Percentiles rank a stretch among this genome's conserved stretches.
These are phyloP conservation scores for Dermochelys coriacea DNA, from an alignment of 2,797 vertebrate species.

Conservation along the genomic window DNA sequence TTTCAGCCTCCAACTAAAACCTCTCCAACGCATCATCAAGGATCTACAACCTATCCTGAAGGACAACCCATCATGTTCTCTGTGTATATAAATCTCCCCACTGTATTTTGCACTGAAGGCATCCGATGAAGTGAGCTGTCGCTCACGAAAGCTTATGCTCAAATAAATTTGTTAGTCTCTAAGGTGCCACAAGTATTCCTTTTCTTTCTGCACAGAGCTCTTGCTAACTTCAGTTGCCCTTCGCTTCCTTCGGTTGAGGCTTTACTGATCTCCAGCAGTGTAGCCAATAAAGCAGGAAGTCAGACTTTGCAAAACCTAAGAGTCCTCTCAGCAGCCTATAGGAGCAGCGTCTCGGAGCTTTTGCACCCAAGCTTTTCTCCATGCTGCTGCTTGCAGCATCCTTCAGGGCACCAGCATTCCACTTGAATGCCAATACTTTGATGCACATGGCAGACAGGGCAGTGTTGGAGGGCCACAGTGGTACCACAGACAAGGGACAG, in stretches of 20 bases:
- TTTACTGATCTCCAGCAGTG: neutral
- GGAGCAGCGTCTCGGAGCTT: neutral
- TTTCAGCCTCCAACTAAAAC: too few species aligned
- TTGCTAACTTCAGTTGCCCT: neutral
- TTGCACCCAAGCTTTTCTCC: neutral
- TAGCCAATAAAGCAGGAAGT: neutral
- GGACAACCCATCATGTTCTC: too few species aligned
- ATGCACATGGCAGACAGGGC: neutral
- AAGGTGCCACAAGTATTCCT: too few species aligned
- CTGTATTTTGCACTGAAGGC: too few species aligned
- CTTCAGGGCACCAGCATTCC: neutral
- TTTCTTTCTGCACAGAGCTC: neutral
- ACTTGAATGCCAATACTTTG: neutral
- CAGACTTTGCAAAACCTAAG: neutral
- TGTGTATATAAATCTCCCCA: too few species aligned
- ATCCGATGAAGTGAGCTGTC: too few species aligned
- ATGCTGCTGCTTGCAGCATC: neutral
- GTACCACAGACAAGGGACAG: neutral
- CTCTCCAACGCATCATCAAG: too few species aligned
- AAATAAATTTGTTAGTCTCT: too few species aligned
- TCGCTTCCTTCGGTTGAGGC: neutral
- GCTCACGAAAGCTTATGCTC: too few species aligned
- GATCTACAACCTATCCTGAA: too few species aligned
- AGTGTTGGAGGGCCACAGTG: neutral
- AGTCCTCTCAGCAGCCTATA: neutral